phyloP scores from a whole-genome alignment of 2,888 invertebrate species.

The Sabellastarte sp. region DNA sequence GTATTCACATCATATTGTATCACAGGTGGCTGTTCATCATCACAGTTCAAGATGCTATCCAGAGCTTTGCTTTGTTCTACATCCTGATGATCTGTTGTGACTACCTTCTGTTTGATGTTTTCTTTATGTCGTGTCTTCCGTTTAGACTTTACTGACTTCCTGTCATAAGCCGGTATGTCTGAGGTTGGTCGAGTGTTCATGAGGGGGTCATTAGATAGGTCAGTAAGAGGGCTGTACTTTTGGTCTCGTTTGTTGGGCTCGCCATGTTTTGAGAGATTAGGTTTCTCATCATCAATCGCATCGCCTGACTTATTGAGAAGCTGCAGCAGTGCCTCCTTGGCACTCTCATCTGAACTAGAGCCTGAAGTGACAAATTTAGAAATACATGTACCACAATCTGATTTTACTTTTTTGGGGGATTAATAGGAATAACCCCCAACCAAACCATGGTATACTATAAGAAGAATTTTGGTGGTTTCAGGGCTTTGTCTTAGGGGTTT shows the following conservation, averaged over 20 bases:
- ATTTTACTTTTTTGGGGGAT: too few relatives aligned
- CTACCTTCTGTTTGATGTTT: neutral
- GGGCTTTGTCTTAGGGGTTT: too few relatives aligned
- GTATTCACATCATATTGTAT: neutral
- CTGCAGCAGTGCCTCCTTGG: conserved; percentile 37
- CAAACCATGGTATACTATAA: too few relatives aligned
- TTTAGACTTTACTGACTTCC: neutral
- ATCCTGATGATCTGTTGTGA: neutral
- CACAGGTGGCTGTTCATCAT: neutral
- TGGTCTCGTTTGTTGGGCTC: neutral
- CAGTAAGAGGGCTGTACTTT: neutral
- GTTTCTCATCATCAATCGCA: neutral
- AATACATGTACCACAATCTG: too few relatives aligned
- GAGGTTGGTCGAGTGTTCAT: neutral
- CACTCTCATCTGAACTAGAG: conserved; percentile 36
- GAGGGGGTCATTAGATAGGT: neutral
- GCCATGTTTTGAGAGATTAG: neutral
- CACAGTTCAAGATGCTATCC: neutral
- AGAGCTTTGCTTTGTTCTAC: too few relatives aligned
- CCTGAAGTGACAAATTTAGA: conserved; percentile 15
- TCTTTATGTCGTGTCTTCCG: neutral
- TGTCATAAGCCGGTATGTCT: neutral
- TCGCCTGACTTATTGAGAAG: conserved; percentile 41
- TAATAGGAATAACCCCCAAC: too few relatives aligned
- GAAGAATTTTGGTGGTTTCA: too few relatives aligned